These are phyloP conservation scores for Cheilosia pagana DNA, from an alignment of 2,888 invertebrate genomes.

Conservation along the genomic window DNA sequence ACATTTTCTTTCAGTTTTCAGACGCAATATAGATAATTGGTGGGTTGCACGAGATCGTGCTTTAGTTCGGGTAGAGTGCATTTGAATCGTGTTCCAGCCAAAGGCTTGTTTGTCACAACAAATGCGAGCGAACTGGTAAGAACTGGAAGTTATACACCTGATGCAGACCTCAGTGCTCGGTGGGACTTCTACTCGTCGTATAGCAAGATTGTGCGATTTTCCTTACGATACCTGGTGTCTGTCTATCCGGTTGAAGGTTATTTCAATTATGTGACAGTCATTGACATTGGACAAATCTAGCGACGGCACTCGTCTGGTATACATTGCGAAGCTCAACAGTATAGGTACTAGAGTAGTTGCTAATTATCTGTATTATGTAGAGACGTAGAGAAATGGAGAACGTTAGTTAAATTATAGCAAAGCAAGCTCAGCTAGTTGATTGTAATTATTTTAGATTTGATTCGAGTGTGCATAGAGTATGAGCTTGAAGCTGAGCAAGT, in stretches of 20 bases:
- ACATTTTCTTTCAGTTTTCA: no score
- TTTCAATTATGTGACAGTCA: slow-evolving; percentile 78
- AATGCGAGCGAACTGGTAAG: no score
- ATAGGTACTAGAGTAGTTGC: slow-evolving; percentile 69
- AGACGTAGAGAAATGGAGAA: slow-evolving; percentile 11
- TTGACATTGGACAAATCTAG: slow-evolving; percentile 81
- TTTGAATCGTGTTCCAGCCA: no score
- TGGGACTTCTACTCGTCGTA: not conserved
- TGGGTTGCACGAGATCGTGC: no score
- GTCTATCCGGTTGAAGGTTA: slow-evolving; percentile 76
- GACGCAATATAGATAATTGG: no score
- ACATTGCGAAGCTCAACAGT: slow-evolving; percentile 80
- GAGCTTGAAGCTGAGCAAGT: not conserved
- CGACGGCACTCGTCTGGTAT: slow-evolving; percentile 81
- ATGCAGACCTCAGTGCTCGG: no score
- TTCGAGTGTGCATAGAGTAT: slow-evolving; percentile 16
- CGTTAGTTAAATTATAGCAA: slow-evolving; percentile 41
- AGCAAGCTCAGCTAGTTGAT: slow-evolving; percentile 43
- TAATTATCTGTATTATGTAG: slow-evolving; percentile 23
- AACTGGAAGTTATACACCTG: no score
- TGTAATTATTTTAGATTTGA: slow-evolving; percentile 47
- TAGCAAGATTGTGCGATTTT: slow-evolving; percentile 81
- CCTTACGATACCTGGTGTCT: slow-evolving; percentile 41
- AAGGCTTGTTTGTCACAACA: no score
- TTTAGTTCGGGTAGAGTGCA: no score